Base-by-base conservation (phyloP, 1,140 invertebrate species). In the Aleiodes sp. region DNA sequence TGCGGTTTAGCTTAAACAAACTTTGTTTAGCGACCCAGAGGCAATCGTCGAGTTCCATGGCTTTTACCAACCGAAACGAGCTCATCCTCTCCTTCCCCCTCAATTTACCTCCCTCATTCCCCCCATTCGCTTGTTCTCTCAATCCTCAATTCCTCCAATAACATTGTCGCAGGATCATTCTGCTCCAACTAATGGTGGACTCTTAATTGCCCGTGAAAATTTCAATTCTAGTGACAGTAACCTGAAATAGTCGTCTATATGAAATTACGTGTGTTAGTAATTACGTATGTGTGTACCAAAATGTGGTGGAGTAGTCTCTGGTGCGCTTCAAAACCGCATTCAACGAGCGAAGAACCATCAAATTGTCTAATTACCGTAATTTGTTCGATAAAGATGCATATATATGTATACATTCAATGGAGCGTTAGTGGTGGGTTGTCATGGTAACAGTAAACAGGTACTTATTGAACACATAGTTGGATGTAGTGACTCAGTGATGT, bases 151-250 rank as follows among this genome's bases (percentile, higher is more conserved):
- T 31, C 39, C 63, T 66, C 64, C 14, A 57, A 70, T 66, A 70
- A 71, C 70, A 71, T 71, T 67, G 70, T 37, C 31, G 26, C 33
- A 66, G 19, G 65, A 67, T 71, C 43, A 60, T 67, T 71, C 65
- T 71, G 60, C 61, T 52, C 56, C 28, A 37, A 62, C 65, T 67
- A 67, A 67, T 67, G 62, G 59, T 52, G 63, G 52, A 71, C 59
- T 66, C 66, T 59, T 71, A 71, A 71, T 71, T 66, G 70, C 65
- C 62, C 59, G 65, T 66, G 65, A 71, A 71, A 67, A 67, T 71
- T 71, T 67, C 70, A 71, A 67, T 71, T 65, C 57, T 16, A 63
- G 24, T 43, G 21, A 29, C 21, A 37, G 37, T 39, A 41, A 4
- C 19, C 19, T 16, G 46, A 24, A 52, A 52, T 52, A 24, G 21